Base-by-base conservation (phyloP, 2,113 vertebrate genomes). In the Macquaria australasica region DNA sequence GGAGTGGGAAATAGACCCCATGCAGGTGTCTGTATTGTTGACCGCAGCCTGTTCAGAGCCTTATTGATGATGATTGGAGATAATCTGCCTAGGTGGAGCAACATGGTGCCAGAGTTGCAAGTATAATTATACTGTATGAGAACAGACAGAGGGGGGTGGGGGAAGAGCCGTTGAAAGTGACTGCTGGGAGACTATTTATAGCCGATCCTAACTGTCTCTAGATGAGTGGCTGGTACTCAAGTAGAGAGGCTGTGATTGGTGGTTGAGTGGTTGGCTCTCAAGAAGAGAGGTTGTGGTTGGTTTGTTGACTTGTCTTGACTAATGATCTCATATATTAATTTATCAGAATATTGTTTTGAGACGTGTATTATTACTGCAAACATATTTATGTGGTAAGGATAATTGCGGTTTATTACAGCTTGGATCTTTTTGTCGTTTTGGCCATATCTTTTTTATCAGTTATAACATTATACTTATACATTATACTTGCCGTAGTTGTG, bases 51-150 rank as follows among this genome's bases (percentile, higher is more conserved):
- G 74, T 75, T 73, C 56, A 77, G 85, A 85, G 75, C 53, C 43
- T 69, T 80, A 82, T 83, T 90, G 83, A 88, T 88, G 82, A 83
- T 90, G 87, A 94, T 88, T 91, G 80, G 77, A 83, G 81, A 51
- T 90, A 90, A 92, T 92, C 73, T 92, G 78, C 83, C 80, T 70
- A 66, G 79, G 21, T 82, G 68, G 63, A 84, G 85, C 85, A 71
- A 68, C 82, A 66, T 58, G 83, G 73, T 81, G 84, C 76, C 69
- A 71, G 75, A 82, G 75, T 55, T 79, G 69, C 74, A 45, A 62
- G 70, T 75, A 58, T 92, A 87, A 92, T 91, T 91, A 89, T 64
- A 34, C 64, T 34, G 50, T 21, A 69, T 64, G 71, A 11, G 76
- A 84, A 50, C 62, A 71, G 68, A 73, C 21, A 2, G 34, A 12